Evolutionary conservation across 2,113 vertebrate genomes (phyloP).

Genomic region (Notothenia rossii): DNA sequence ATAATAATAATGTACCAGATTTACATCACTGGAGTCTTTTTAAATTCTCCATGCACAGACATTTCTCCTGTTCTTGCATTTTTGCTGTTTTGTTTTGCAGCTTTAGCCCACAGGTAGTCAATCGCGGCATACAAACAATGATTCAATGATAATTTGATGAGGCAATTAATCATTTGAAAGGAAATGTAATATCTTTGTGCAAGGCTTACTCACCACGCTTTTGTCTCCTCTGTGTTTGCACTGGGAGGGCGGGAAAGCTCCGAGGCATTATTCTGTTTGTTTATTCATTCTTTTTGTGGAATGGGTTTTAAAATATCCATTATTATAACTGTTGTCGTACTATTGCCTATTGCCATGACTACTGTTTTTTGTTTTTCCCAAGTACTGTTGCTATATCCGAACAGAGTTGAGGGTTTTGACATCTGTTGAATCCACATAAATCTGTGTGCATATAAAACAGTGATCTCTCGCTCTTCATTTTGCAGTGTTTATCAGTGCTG

Average conservation of each 20-base stretch:
- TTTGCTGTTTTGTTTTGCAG: slow-evolving; percentile 8
- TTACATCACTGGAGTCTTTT: neutral
- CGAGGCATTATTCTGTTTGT: slow-evolving; percentile 32
- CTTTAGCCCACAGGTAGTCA: slow-evolving; percentile 13
- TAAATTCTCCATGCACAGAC: slow-evolving; percentile 9
- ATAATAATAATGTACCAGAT: neutral
- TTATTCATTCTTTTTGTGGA: slow-evolving; percentile 35
- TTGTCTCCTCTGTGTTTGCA: slow-evolving; percentile 35
- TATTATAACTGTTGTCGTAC: slow-evolving; percentile 30
- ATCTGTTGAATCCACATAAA: slow-evolving; percentile 48
- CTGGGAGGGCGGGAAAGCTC: slow-evolving; percentile 20
- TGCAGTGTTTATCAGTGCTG: slow-evolving; percentile 17
- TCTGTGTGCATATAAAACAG: slow-evolving; percentile 1
- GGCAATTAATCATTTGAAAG: slow-evolving; percentile 52
- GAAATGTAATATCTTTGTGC: slow-evolving; percentile 32
- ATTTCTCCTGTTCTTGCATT: neutral
- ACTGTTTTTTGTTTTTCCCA: slow-evolving; percentile 47
- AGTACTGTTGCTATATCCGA: slow-evolving; percentile 9
- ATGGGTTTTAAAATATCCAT: slow-evolving; percentile 34
- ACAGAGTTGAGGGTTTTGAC: slow-evolving; percentile 4
- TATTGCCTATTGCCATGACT: slow-evolving; percentile 44
- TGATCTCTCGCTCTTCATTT: slow-evolving; percentile 19
- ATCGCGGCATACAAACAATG: slow-evolving; percentile 11
- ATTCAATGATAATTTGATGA: slow-evolving; percentile 42
- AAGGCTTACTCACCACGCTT: slow-evolving; percentile 16